Percentiles rank a stretch among this genome's conserved stretches.
These are phyloP conservation scores for Lucifuga dentata DNA, from an alignment of 2,113 vertebrate species.

Conservation along the genomic window DNA sequence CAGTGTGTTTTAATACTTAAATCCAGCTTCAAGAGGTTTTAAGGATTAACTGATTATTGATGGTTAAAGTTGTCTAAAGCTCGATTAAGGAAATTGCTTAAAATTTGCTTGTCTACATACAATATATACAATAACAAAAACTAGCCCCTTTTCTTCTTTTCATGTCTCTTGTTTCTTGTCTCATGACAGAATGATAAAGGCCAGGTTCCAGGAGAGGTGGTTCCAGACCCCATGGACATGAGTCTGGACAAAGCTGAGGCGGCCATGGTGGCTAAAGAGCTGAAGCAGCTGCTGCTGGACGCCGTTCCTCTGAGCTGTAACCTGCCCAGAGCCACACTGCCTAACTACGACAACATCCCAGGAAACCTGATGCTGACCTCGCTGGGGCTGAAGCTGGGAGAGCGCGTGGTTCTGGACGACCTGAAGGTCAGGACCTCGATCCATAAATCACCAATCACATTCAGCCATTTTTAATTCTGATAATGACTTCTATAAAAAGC, in stretches of 20 bases:
- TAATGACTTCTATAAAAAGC: no score
- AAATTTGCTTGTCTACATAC: no score
- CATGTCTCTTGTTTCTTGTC: neutral
- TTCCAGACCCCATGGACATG: slow-evolving; percentile 96
- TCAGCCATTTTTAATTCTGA: no score
- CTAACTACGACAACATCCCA: slow-evolving; percentile 94
- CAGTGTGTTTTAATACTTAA: no score
- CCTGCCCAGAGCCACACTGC: slow-evolving; percentile 90
- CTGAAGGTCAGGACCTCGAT: slow-evolving; percentile 85
- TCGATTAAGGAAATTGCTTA: no score
- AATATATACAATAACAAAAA: no score
- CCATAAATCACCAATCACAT: no score
- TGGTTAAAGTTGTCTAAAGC: no score
- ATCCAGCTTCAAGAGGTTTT: no score
- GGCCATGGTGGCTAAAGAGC: slow-evolving; percentile 91
- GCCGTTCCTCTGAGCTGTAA: slow-evolving; percentile 91
- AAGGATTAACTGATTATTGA: no score
- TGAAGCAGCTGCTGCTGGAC: slow-evolving; percentile 89
- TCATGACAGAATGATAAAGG: slow-evolving; percentile 88
- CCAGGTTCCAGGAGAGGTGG: slow-evolving; percentile 89
- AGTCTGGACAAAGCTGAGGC: slow-evolving; percentile 92
- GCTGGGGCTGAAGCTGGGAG: slow-evolving; percentile 89
- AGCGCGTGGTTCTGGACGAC: slow-evolving; percentile 87
- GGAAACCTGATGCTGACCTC: slow-evolving; percentile 92
- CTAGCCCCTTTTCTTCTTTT: neutral